Percentiles rank a stretch among this genome's conserved stretches.
Conservation (phyloP, 2,113 vertebrate genomes). For the Erythrocercus mccallii region DNA sequence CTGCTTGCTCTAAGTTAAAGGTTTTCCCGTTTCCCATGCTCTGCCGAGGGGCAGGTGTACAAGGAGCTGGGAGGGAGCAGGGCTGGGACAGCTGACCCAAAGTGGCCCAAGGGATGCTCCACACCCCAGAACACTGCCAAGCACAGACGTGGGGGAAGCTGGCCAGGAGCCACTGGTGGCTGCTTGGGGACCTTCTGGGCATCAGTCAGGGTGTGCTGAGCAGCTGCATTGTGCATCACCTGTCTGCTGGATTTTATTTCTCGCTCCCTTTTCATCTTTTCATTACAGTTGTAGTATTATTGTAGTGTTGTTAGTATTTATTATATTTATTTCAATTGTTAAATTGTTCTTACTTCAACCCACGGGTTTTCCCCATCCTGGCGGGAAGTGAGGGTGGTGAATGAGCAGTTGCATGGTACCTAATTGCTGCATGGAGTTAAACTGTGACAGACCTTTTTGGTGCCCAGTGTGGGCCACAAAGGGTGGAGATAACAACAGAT, state of each 20-base stretch:
- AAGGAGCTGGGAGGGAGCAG: not conserved
- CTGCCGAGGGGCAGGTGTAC: not conserved
- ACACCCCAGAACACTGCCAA: not conserved
- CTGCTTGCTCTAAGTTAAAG: not conserved
- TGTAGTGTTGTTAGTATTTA: too few relatives aligned
- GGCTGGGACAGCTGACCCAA: not conserved
- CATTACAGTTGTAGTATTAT: not conserved
- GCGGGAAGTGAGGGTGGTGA: not conserved
- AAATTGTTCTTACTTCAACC: not conserved
- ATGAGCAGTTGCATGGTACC: not conserved
- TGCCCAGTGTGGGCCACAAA: not conserved
- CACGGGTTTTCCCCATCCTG: not conserved
- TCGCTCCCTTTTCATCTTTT: not conserved
- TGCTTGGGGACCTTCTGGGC: not conserved
- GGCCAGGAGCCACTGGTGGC: not conserved
- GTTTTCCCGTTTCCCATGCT: not conserved
- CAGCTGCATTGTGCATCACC: not conserved
- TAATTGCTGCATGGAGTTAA: not conserved
- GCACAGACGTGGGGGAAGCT: not conserved
- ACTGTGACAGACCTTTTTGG: not conserved
- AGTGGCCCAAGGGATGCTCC: not conserved
- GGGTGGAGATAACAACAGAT: not conserved
- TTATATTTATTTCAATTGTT: not conserved
- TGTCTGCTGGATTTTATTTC: not conserved
- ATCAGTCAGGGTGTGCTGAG: not conserved